Percentiles rank a stretch among this genome's conserved stretches.
Conservation (phyloP, 2,888 invertebrate species). For the Hipparchia sbordonii region DNA sequence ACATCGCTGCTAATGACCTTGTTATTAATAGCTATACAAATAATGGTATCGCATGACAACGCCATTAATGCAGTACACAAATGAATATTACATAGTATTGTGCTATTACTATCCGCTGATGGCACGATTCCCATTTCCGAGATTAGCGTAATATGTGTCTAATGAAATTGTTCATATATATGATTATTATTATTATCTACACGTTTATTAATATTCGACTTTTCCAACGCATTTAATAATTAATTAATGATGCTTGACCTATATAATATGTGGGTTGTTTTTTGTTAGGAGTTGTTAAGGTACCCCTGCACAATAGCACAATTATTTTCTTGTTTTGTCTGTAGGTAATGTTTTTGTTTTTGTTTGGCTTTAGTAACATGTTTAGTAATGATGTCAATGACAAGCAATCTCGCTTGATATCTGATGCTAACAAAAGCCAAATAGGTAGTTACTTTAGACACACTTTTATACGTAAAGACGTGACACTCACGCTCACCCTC, state of each 20-base stretch:
- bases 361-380: background rate
- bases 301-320: too few species aligned
- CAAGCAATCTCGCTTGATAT: background rate
- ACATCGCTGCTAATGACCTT: background rate
- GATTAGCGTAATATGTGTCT: slow-evolving; percentile 18
- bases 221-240: background rate
- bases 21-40: too few species aligned
- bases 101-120: slow-evolving; percentile 23
- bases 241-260: too few species aligned
- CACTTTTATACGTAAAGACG: too few species aligned
- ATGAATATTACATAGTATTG: slow-evolving; percentile 5
- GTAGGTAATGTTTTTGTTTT: too few species aligned
- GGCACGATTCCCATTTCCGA: slow-evolving; percentile 30
- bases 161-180: slow-evolving; percentile 2
- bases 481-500: too few species aligned
- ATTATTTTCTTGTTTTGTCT: too few species aligned
- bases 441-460: too few species aligned
- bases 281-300: too few species aligned
- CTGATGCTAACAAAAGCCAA: background rate
- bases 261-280: too few species aligned
- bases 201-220: background rate
- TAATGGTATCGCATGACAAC: slow-evolving; percentile 26
- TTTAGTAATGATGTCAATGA: background rate
- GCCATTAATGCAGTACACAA: slow-evolving; percentile 25
- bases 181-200: slow-evolving; percentile 23